Evolutionary conservation across 2,113 vertebrate genomes (phyloP), one percentile per base, ranked within the genome.

Genomic region (Lampris megalopsis): DNA sequence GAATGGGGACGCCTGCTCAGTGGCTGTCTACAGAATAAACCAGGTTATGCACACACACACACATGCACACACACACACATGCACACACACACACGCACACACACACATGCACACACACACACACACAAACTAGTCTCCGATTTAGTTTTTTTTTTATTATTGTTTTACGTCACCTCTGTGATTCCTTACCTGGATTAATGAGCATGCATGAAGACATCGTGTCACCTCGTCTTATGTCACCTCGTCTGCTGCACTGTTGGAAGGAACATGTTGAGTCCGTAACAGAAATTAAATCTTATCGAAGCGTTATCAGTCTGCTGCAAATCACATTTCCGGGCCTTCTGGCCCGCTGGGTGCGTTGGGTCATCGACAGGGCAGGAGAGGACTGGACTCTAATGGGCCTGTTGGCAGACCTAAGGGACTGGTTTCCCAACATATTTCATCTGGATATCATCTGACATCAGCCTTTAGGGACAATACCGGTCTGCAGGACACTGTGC

Each of bases 261-360:
- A 50, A 68, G 80, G 67, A 75, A 85, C 81, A 85, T 84, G 87
- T 47, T 54, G 56, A 65, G 64, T 68, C 77, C 73, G 68, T 72
- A 77, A 81, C 81, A 3, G 70, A 83, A 56, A 74, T 47, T 59
- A 89, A 78, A 84, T 85, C 71, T 86, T 82, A 89, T 88, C 88
- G 80, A 37, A 73, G 81, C 81, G 75, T 73, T 42, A 40, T 24
- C 79, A 79, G 71, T 81, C 79, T 71, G 77, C 77, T 78, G 35
- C 42, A 91, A 92, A 91, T 92, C 64, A 80, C 59, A 90, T 92
- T 91, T 90, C 74, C 84, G 78, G 24, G 70, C 58, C 63, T 81
- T 80, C 84, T 83, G 80, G 79, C 47, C 71, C 37, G 48, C 75
- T 81, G 75, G 13, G 72, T 83, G 47, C 42, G 67, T 76, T 73